Evolutionary conservation across 2,797 vertebrate species (phyloP).

Genomic region (Pteropus rufus): DNA sequence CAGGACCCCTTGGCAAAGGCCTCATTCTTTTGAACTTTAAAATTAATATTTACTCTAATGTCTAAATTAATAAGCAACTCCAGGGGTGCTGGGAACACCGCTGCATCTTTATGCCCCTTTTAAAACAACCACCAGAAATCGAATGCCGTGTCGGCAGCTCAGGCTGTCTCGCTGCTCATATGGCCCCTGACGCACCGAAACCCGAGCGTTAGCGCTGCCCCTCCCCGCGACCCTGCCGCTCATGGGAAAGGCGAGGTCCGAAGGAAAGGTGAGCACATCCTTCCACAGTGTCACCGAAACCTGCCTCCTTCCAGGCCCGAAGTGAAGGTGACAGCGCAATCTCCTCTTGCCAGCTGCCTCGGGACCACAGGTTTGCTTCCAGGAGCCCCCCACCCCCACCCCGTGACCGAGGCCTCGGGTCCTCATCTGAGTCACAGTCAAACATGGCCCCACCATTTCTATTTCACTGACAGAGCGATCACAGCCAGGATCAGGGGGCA

Average conservation of each 20-base stretch:
- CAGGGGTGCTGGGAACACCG: slow-evolving; percentile 19
- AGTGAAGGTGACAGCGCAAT: background rate
- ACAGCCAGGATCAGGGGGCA: background rate
- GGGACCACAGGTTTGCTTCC: background rate
- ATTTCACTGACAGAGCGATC: background rate
- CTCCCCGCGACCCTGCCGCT: slow-evolving; percentile 54
- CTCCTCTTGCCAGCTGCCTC: background rate
- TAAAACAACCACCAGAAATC: slow-evolving; percentile 70
- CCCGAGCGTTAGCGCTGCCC: background rate
- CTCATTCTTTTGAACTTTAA: slow-evolving; percentile 58
- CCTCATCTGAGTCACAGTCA: background rate
- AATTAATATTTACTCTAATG: slow-evolving; percentile 58
- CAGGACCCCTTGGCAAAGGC: background rate
- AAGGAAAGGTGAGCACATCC: background rate
- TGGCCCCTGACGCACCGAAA: background rate
- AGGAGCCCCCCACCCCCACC: background rate
- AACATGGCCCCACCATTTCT: background rate
- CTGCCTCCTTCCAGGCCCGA: background rate
- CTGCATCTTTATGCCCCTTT: slow-evolving; percentile 57
- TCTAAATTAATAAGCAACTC: background rate
- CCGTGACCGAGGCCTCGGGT: background rate
- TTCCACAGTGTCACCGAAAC: background rate
- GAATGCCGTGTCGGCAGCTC: slow-evolving; percentile 69
- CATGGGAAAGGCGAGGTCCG: slow-evolving; percentile 21
- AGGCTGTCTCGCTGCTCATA: slow-evolving; percentile 74